These are phyloP conservation scores for Thymelicus acteon DNA, from an alignment of 2,888 invertebrate genomes.

Conservation along the genomic window DNA sequence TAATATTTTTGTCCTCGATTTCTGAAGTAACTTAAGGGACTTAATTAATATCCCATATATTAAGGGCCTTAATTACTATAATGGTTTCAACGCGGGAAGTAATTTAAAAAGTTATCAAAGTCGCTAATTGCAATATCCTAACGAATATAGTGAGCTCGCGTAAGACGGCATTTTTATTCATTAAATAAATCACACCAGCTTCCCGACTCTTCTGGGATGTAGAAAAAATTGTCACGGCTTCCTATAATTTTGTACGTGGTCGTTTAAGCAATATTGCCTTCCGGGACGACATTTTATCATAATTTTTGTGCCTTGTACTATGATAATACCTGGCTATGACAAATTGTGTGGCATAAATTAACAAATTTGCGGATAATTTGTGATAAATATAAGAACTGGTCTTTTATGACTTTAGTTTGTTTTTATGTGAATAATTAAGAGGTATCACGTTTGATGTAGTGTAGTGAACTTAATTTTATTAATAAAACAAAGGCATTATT, in stretches of 20 bases:
- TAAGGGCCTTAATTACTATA: constrained; percentile 45
- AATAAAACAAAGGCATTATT: too few species aligned
- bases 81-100: constrained; percentile 49
- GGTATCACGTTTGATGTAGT: too few species aligned
- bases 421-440: too few species aligned
- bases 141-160: constrained; percentile 57
- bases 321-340: constrained; percentile 50
- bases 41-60: constrained; percentile 45
- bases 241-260: constrained; percentile 82
- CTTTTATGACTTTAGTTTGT: too few species aligned
- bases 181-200: constrained; percentile 80
- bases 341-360: constrained; percentile 44
- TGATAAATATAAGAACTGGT: background rate
- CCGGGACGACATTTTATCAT: constrained; percentile 78
- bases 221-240: constrained; percentile 81
- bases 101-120: constrained; percentile 68
- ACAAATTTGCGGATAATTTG: constrained; percentile 27
- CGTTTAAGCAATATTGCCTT: constrained; percentile 72
- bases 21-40: constrained; percentile 19
- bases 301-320: constrained; percentile 70
- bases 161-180: constrained; percentile 79
- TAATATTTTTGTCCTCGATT: constrained; percentile 6
- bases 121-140: constrained; percentile 76
- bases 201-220: constrained; percentile 65
- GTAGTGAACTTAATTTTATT: too few species aligned